Conservation (phyloP, 1,140 invertebrate species). For the Drosophila pachea region DNA sequence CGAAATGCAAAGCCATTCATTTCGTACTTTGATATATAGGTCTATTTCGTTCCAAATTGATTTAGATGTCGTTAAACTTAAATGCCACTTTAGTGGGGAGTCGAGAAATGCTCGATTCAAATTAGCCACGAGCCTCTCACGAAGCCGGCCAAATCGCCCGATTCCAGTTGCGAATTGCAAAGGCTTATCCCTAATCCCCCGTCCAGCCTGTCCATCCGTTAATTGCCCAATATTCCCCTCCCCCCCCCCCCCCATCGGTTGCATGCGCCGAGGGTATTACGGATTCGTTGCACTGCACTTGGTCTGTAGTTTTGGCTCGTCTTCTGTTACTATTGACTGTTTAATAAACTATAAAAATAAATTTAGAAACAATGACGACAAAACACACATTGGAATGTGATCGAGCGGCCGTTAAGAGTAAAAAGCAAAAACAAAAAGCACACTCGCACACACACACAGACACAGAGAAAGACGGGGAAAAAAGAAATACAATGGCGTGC, state of each 20-base stretch:
- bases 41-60: background rate
- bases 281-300: background rate
- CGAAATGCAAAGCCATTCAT: constrained; percentile 31
- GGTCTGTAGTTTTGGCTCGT: constrained; percentile 27
- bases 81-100: background rate
- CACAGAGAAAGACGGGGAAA: background rate
- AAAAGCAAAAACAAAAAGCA: background rate
- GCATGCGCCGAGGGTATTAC: constrained; percentile 7
- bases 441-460: background rate
- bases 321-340: constrained; percentile 59
- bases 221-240: no score
- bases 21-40: constrained; percentile 1
- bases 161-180: background rate
- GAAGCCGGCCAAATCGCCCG: no score
- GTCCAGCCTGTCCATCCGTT: no score
- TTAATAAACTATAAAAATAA: constrained; percentile 78
- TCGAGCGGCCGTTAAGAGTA: constrained; percentile 51
- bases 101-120: no score
- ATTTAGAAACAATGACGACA: constrained; percentile 77
- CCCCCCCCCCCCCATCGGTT: no score
- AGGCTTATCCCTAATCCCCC: no score
- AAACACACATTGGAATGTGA: constrained; percentile 71
- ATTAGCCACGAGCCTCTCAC: no score
- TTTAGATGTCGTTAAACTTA: constrained; percentile 8
- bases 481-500: constrained; percentile 65